Base-by-base conservation (phyloP, 2,797 vertebrate genomes). In the Sorex maritimensis region DNA sequence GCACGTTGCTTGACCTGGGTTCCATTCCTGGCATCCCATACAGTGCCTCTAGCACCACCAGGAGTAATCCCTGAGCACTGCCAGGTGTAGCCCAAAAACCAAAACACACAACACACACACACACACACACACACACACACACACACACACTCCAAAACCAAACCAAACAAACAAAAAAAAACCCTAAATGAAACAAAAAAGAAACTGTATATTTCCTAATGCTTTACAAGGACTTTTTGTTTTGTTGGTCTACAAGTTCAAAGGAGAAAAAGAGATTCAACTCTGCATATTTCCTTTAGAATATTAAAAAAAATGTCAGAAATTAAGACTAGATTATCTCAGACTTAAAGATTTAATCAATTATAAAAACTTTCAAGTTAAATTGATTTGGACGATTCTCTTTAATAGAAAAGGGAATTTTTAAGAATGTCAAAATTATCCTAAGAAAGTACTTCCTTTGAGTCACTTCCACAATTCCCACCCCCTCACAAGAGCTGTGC, bases 281-380 rank as follows among this genome's bases (percentile, higher is more conserved):
- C 13, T 74, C 63, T 30, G 93, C 90, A 78, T 85, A 89, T 65
- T 88, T 87, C 49, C 34, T 23, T 21, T 61, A 38, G 19, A 65
- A 85, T 85, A 74, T n/a, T 83, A 82, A 95, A 83, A 92, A 84
- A 58, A 58, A 65, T 94, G 65, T 79, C 1, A 93, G 86, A 80
- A 0, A 52, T 52, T 11, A 88, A 61, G 4, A 92, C 89, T 88
- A 95, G 61, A 92, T 81, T 55, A 94, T 75, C 58, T 23, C 21
- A 23, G 58, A 19, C 19, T 19, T 19, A 61, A 61, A 79, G 41
- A 34, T 78, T 81, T 77, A 79, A 34, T 71, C 12, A 81, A 17
- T 80, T 65, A 90, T 14, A 88, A 87, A 92, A 65, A 28, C 14
- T 92, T 87, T 28, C 19, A 83, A 63, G 2, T 52, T 81, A 82